Evolutionary conservation across 1,140 invertebrate species (phyloP).

Genomic region (Nixonia krombeini): DNA sequence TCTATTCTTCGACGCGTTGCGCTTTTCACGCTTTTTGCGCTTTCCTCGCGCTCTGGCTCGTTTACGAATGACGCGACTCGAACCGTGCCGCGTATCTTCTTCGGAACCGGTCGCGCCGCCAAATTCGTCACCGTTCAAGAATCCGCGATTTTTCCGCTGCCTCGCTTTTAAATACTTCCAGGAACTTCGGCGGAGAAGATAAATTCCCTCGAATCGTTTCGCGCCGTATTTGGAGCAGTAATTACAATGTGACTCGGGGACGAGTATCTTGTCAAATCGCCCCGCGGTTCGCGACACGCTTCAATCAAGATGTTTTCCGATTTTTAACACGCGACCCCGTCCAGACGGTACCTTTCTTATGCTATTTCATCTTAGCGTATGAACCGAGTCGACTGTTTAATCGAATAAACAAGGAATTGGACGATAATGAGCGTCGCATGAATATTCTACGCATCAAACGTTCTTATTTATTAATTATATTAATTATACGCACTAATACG

Average conservation of each 20-base stretch:
- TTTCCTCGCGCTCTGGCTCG: background rate
- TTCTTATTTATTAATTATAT: too few relatives aligned
- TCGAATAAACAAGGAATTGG: too few relatives aligned
- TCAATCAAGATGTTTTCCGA: constrained; percentile 1
- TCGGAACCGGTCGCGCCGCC: constrained; percentile 14
- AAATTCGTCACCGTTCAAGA: constrained; percentile 22
- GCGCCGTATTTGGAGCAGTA: constrained; percentile 11
- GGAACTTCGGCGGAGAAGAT: constrained; percentile 21
- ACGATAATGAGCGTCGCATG: too few relatives aligned
- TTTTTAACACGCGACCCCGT: too few relatives aligned
- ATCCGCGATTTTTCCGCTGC: constrained; percentile 9
- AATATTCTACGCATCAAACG: too few relatives aligned
- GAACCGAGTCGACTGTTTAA: too few relatives aligned
- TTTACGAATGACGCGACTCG: constrained; percentile 23
- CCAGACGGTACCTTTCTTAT: too few relatives aligned
- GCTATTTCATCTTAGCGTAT: too few relatives aligned
- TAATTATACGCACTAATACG: too few relatives aligned
- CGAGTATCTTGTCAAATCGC: constrained; percentile 23
- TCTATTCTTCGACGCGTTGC: constrained; percentile 13
- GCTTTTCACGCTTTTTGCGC: constrained; percentile 25
- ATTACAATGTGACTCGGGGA: constrained; percentile 17
- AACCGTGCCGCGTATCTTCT: constrained; percentile 13
- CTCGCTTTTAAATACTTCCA: constrained; percentile 6
- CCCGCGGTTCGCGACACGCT: background rate
- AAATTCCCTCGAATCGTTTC: constrained; percentile 2